Conservation (phyloP, 2,888 invertebrate genomes). For the Lacanobia oleracea region DNA sequence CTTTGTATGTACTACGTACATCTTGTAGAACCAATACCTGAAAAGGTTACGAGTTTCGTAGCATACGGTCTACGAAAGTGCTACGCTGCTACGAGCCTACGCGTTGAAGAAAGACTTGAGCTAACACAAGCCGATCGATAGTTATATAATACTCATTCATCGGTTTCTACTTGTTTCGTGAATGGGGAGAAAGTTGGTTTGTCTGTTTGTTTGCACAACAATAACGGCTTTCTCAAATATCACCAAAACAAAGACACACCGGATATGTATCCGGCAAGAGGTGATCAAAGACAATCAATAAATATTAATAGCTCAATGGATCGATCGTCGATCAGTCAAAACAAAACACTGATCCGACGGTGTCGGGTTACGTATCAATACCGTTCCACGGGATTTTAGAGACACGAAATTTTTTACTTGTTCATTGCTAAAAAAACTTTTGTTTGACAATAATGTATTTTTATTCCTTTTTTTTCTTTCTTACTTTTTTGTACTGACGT, state of each 20-base stretch:
- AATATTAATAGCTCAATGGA: conserved; percentile 51
- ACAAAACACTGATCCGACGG: conserved; percentile 72
- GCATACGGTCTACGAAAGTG: conserved; percentile 62
- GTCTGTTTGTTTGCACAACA: conserved; percentile 40
- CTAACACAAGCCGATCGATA: conserved; percentile 7
- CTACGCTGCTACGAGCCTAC: conserved; percentile 58
- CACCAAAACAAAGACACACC: conserved; percentile 45
- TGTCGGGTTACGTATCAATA: conserved; percentile 65
- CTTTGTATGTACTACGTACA: too few species aligned
- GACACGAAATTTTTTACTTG: neutral
- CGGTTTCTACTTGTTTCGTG: neutral
- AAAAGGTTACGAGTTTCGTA: conserved; percentile 49
- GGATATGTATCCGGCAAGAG: conserved; percentile 56
- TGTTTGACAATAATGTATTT: neutral
- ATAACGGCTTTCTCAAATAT: conserved; percentile 57
- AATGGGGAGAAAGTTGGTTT: conserved; percentile 39
- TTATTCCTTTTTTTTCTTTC: neutral
- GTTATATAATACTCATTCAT: conserved; percentile 20
- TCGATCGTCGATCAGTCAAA: conserved; percentile 71
- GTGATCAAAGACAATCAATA: conserved; percentile 56
- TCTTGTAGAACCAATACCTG: neutral
- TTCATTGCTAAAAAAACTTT: too few species aligned
- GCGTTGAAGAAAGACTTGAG: neutral
- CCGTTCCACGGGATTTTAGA: neutral
- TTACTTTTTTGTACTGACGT: neutral